These are phyloP conservation scores for Vireo altiloquus DNA, from an alignment of 2,113 vertebrate species.

Conservation along the genomic window DNA sequence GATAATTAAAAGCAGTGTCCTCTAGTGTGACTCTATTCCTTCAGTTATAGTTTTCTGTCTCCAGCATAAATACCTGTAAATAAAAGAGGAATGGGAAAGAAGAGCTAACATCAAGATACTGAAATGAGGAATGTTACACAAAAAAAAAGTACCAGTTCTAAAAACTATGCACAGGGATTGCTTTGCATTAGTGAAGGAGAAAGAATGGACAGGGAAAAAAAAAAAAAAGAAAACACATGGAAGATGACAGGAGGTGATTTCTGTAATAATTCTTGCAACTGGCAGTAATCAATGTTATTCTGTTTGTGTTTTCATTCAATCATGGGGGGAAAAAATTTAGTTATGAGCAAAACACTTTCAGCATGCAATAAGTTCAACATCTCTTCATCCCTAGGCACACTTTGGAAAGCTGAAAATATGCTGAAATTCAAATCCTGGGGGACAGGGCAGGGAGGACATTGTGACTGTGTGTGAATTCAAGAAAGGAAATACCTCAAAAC, in stretches of 20 bases:
- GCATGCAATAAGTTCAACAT: background rate
- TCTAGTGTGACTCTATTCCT: background rate
- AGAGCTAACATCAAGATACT: background rate
- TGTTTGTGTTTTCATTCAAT: background rate
- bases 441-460: background rate
- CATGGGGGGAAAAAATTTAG: background rate
- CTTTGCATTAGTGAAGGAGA: background rate
- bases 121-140: background rate
- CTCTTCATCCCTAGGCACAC: background rate
- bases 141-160: background rate
- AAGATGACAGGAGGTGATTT: background rate
- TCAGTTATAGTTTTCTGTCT: background rate
- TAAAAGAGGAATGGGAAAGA: background rate
- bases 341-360: background rate
- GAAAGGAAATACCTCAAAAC: background rate
- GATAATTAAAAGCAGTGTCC: background rate
- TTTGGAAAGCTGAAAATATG: background rate
- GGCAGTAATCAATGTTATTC: background rate
- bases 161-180: rapidly evolving
- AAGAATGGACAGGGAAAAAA: rapidly evolving
- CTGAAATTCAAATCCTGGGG: background rate
- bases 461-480: background rate
- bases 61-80: background rate
- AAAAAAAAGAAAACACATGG: no score
- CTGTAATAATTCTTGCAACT: background rate